A percentile compares a stretch with the other conserved stretches of the same genome.
Conservation (phyloP, 2,888 invertebrate species). For the Sminthurinus aureus region DNA sequence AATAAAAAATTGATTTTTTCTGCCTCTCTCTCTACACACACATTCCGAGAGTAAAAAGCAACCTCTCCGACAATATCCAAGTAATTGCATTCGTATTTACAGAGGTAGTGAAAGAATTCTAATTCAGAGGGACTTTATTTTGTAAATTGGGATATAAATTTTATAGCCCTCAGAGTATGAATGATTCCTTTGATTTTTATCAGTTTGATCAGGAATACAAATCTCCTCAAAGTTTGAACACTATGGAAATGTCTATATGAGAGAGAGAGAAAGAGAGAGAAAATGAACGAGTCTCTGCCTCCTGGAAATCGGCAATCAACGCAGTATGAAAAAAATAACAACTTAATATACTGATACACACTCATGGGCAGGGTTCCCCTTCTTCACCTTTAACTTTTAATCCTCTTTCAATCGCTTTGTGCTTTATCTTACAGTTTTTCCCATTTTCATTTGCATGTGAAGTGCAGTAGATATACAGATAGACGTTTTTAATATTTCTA, state of each 20-base stretch:
- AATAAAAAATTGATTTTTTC: background rate
- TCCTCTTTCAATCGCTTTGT: background rate
- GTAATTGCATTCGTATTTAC: too few relatives aligned
- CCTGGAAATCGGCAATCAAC: background rate
- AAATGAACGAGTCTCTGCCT: background rate
- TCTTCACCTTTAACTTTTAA: background rate
- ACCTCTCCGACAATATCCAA: too few relatives aligned
- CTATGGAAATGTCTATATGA: background rate
- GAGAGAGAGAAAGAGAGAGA: background rate
- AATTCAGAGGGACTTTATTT: background rate
- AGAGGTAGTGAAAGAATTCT: too few relatives aligned
- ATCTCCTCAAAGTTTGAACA: background rate
- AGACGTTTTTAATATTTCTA: too few relatives aligned
- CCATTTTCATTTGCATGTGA: background rate
- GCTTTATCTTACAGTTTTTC: background rate
- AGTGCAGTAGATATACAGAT: background rate
- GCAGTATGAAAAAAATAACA: background rate
- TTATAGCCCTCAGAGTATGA: background rate
- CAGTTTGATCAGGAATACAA: background rate
- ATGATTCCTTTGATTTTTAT: background rate
- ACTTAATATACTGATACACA: background rate
- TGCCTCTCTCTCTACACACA: background rate
- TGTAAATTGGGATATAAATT: background rate
- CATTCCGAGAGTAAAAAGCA: too few relatives aligned
- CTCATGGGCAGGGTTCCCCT: conserved; percentile 15